These are phyloP conservation scores for Siphlonurus alternatus DNA, from an alignment of 2,888 invertebrate genomes.

Conservation along the genomic window DNA sequence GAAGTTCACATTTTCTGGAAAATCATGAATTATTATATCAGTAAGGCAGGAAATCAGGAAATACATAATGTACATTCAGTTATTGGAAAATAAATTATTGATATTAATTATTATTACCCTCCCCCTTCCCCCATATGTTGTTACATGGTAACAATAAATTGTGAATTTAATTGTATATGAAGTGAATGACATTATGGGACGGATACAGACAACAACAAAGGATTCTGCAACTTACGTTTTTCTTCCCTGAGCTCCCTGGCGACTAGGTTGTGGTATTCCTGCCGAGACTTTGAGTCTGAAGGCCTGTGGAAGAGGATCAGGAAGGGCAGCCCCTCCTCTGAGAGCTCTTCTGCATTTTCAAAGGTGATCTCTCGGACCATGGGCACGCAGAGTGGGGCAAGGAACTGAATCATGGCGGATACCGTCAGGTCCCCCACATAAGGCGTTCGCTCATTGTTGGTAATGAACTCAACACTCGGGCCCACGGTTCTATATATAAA, in stretches of 20 bases:
- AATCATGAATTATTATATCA: conserved; percentile 2
- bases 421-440: not conserved
- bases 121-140: too few species aligned
- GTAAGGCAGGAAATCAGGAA: too few species aligned
- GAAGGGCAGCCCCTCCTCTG: conserved; percentile 97
- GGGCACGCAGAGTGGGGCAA: conserved; percentile 55
- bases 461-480: not conserved
- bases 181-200: too few species aligned
- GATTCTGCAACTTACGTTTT: conserved; percentile 90
- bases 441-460: not conserved
- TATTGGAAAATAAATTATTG: too few species aligned
- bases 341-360: conserved; percentile 97
- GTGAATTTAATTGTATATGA: too few species aligned
- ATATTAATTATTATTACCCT: too few species aligned
- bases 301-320: conserved; percentile 89
- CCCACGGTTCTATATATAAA: not conserved
- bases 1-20: conserved; percentile 82
- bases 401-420: not conserved
- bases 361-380: conserved; percentile 97
- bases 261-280: conserved; percentile 70
- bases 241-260: conserved; percentile 59
- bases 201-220: too few species aligned
- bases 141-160: too few species aligned
- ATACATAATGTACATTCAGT: too few species aligned
- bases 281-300: conserved; percentile 64